These are phyloP conservation scores for Ophioderma brevispina DNA, from an alignment of 35 echinoderm and acorn worm genomes.

Conservation along the genomic window DNA sequence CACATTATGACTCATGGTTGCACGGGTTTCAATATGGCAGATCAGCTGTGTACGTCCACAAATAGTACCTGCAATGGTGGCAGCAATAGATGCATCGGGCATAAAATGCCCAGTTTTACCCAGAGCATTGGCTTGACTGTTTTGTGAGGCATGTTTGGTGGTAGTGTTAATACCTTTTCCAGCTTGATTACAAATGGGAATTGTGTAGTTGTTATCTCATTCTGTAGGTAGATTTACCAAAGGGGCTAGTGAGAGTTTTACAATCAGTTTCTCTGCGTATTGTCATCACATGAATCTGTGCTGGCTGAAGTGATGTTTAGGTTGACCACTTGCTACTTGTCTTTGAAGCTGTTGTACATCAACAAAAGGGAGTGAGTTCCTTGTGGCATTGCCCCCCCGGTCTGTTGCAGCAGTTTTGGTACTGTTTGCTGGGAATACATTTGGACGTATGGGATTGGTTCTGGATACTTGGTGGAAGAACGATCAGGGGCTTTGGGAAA, in stretches of 20 bases:
- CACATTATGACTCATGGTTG: too few relatives aligned
- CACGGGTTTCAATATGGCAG: too few relatives aligned
- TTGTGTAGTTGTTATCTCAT: slow-evolving; percentile 86
- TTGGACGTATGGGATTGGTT: slow-evolving; percentile 80
- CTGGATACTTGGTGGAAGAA: slow-evolving; percentile 45
- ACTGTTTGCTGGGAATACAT: slow-evolving; percentile 17
- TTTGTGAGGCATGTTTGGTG: slow-evolving; percentile 2
- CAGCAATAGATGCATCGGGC: background rate
- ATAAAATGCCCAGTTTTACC: background rate
- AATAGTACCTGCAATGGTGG: background rate
- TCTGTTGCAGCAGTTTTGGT: background rate
- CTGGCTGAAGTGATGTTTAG: background rate
- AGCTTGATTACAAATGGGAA: slow-evolving; percentile 61
- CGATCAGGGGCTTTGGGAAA: slow-evolving; percentile 53
- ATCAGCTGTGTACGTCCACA: background rate
- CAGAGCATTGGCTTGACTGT: background rate
- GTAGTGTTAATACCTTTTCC: slow-evolving; percentile 6
- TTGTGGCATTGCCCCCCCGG: background rate
- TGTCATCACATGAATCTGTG: background rate
- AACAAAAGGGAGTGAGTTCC: background rate
- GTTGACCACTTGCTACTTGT: background rate
- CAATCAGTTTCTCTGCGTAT: slow-evolving; percentile 45
- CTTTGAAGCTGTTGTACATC: background rate
- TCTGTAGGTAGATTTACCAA: slow-evolving; percentile 92
- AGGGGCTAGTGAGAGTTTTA: slow-evolving; percentile 92